Conservation (phyloP, 2,113 vertebrate genomes). For the Carollia perspicillata region DNA sequence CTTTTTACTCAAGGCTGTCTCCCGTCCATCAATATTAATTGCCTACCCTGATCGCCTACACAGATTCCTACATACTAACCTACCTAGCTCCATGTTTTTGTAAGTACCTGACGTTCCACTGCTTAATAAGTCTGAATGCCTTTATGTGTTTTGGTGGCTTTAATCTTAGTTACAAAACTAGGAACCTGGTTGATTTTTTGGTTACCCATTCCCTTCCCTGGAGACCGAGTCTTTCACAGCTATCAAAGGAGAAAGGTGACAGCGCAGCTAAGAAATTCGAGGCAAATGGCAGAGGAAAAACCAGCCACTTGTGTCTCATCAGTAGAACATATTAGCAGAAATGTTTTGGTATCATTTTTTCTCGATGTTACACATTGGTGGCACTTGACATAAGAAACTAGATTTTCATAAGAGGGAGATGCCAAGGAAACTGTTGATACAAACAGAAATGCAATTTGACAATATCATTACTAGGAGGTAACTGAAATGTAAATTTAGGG, state of each 20-base stretch:
- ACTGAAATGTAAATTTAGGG: background rate
- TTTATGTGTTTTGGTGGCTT: background rate
- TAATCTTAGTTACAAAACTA: background rate
- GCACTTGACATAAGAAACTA: constrained; percentile 48
- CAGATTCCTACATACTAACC: background rate
- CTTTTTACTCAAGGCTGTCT: background rate
- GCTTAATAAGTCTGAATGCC: background rate
- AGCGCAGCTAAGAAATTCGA: background rate
- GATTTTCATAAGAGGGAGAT: background rate
- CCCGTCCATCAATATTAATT: background rate
- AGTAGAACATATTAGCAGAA: background rate
- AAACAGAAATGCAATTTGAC: constrained; percentile 13
- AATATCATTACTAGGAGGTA: background rate
- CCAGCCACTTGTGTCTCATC: background rate
- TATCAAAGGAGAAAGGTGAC: background rate
- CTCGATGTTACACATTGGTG: background rate
- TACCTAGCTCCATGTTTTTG: background rate
- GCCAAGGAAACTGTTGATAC: constrained; percentile 51
- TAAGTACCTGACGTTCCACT: background rate
- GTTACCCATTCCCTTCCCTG: background rate
- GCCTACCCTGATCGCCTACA: background rate
- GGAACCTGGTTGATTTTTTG: background rate
- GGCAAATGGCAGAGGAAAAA: background rate
- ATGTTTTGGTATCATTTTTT: background rate
- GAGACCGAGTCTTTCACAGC: constrained; percentile 15